Evolutionary conservation across 1,140 invertebrate genomes (phyloP).

Genomic region (Fopius arisanus): DNA sequence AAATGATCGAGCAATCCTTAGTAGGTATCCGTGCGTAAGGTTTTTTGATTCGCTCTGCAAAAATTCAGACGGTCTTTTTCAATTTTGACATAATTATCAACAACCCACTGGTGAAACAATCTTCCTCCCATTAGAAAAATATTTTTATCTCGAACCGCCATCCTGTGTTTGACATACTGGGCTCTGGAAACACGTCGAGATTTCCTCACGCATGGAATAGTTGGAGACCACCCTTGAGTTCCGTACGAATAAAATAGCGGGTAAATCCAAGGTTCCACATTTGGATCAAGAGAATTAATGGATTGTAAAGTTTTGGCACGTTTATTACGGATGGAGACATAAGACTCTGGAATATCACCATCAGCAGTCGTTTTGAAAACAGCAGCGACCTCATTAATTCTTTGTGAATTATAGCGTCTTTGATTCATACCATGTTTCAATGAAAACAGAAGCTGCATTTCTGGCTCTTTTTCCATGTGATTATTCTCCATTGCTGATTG

Average conservation of each 20-base stretch:
- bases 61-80: constrained; percentile 26
- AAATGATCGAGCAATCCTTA: constrained; percentile 22
- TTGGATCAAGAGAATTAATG: not conserved
- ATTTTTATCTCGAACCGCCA: constrained; percentile 1
- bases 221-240: not conserved
- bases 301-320: not conserved
- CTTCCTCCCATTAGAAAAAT: constrained; percentile 22
- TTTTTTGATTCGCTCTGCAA: constrained; percentile 18
- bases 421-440: not conserved
- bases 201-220: not conserved
- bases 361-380: not conserved
- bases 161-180: not conserved
- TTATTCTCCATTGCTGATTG: not conserved
- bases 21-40: constrained; percentile 23
- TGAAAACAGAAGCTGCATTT: not conserved
- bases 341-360: constrained; percentile 8
- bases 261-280: constrained; percentile 16
- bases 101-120: constrained; percentile 26
- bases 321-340: constrained; percentile 1
- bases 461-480: not conserved
- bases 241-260: constrained; percentile 2
- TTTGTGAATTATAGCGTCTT: not conserved
- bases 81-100: constrained; percentile 29
- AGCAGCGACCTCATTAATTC: not conserved
- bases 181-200: not conserved